Percentiles rank a stretch among this genome's conserved stretches.
Conservation (phyloP, 1,140 invertebrate species). For the Drosophila mayri region DNA sequence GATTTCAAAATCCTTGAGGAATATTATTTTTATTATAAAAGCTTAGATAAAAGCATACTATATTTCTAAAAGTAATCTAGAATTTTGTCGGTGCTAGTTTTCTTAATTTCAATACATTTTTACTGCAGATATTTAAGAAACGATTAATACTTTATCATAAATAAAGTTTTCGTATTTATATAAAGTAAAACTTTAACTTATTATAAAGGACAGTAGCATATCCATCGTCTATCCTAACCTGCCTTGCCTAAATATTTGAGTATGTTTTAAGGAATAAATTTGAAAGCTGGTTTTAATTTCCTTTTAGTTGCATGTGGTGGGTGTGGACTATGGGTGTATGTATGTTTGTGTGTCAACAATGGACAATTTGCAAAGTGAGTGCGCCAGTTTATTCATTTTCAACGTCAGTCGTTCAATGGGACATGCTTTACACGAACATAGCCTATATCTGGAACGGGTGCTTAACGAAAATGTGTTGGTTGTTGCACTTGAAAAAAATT, state of each 20-base stretch:
- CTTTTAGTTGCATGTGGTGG: slow-evolving; percentile 22
- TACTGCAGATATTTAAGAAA: background rate
- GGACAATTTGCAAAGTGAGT: slow-evolving; percentile 68
- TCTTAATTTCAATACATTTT: background rate
- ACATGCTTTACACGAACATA: slow-evolving; percentile 24
- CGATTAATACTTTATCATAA: background rate
- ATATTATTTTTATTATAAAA: too few relatives aligned
- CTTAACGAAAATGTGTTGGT: slow-evolving; percentile 6
- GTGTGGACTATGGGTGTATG: slow-evolving; percentile 16
- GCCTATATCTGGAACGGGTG: slow-evolving; percentile 30
- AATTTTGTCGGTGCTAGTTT: background rate
- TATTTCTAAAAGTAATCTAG: background rate
- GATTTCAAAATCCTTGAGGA: too few relatives aligned
- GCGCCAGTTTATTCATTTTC: slow-evolving; percentile 58
- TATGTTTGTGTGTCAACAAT: slow-evolving; percentile 65
- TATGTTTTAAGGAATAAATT: slow-evolving; percentile 55
- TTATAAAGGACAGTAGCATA: slow-evolving; percentile 1
- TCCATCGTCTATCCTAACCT: background rate
- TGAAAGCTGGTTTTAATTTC: slow-evolving; percentile 55
- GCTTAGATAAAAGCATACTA: background rate
- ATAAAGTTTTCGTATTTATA: background rate
- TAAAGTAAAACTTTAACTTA: background rate
- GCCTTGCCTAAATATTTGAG: slow-evolving; percentile 45
- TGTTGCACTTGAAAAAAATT: slow-evolving; percentile 13
- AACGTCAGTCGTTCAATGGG: slow-evolving; percentile 55